Conservation (phyloP, 2,797 vertebrate genomes). For the Squalus acanthias region DNA sequence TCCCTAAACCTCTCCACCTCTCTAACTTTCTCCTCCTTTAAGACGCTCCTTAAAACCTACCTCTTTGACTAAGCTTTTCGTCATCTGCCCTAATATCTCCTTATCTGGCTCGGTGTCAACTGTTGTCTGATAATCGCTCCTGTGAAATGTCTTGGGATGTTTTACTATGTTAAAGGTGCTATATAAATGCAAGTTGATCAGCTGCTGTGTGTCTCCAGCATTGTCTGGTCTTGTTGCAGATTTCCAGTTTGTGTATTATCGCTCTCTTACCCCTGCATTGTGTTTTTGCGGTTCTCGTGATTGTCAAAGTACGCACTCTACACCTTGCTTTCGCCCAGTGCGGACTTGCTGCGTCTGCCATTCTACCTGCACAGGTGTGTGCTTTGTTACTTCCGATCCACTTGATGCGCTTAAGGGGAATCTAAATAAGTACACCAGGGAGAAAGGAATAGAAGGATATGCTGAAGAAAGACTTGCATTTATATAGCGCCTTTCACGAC, state of each 20-base stretch:
- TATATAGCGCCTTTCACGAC: too few species aligned
- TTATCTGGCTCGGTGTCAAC: neutral
- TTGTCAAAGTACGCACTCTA: neutral
- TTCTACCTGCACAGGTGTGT: neutral
- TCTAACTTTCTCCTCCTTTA: neutral
- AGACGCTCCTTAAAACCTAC: neutral
- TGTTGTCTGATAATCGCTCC: neutral
- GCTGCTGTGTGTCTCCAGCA: too few species aligned
- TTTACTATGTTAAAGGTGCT: neutral
- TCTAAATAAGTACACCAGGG: neutral
- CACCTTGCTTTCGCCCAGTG: neutral
- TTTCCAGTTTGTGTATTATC: neutral
- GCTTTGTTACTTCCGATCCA: neutral
- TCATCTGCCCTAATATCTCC: neutral
- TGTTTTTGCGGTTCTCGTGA: neutral
- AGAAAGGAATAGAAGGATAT: neutral
- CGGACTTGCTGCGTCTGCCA: neutral
- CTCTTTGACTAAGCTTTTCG: neutral
- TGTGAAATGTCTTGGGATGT: neutral
- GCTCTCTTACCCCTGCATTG: neutral
- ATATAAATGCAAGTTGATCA: neutral
- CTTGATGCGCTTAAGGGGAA: neutral
- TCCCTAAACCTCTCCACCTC: neutral
- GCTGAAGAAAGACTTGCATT: neutral
- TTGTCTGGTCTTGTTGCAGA: neutral